Base-by-base conservation (phyloP, 2,888 invertebrate genomes). In the Allacma fusca region DNA sequence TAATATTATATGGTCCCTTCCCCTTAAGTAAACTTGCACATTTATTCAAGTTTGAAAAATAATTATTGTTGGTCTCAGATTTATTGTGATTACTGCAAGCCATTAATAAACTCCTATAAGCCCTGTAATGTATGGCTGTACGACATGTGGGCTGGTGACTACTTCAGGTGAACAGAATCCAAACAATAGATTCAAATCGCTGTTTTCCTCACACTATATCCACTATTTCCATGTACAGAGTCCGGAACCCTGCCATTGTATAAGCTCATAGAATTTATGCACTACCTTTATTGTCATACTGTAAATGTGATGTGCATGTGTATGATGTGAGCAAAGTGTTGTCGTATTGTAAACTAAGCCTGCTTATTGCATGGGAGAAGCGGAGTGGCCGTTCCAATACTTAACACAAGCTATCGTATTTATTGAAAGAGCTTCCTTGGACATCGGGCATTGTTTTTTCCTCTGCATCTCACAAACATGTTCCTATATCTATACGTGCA, bases 41-140 rank as follows among this genome's bases (percentile, higher is more conserved):
- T 50, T 50, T 50, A 50, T 62, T 72, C 72, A 26, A 29, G 34
- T 72, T 59, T 59, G 34, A 34, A 59, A 70, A 44, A 29, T 59
- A 62, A 62, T 72, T 29, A 72, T 65, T 65, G 29, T 59, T 72
- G 72, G 19, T 62, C 62, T 29, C 34, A 72, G 40, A 72, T 72
- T 72, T 72, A 72, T 72, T 59, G n/a, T 62, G 72, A 62, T 72
- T 62, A 62, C 23, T 29, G 28, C 26, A 23, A 72, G 19, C 62
- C 71, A 72, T 72, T 72, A 72, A 62, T 34, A 34, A 34, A 29
- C 59, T 68, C 2, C 21, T 34, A 34, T 40, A n/a, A 19, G 23
- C 7, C n/a, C 9, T 40, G 12, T 44, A 40, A 34, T 68, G 13
- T 70, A 24, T 70, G 24, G 21, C 43, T 70, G 23, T 70, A 50